Evolutionary conservation across 2,797 vertebrate genomes (phyloP), one percentile per base, ranked within the genome.

Genomic region (Phrynocephalus guinanensis): DNA sequence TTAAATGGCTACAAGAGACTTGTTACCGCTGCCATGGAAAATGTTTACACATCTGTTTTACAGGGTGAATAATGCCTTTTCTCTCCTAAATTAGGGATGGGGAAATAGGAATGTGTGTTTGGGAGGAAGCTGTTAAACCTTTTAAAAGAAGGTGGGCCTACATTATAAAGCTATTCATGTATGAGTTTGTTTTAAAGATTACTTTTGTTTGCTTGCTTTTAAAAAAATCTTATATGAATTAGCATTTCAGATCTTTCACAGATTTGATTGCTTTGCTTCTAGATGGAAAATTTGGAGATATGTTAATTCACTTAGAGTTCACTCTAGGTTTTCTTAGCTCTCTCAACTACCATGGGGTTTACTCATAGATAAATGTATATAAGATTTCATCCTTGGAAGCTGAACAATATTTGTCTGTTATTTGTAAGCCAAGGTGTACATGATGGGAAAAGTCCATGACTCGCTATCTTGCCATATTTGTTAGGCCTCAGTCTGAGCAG

Each of bases 31-130:
- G 50, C 83, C 87, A 80, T 77, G 70, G 75, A 26, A 38, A 26
- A 10, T 0, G 1, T 52, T 79, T 52, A 33, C 33, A 66, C 24
- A 38, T 75, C 81, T 1, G 5, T 80, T 75, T 52, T 38, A n/a
- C 44, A 82, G 83, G 90, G 30, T 22, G 26, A 83, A 90, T 82
- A 0, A 33, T 81, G 79, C 50, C 79, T 52, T 79, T 86, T 52
- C 13, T 85, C 82, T 87, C 56, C 48, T 0, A 2, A 38, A 0
- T n/a, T n/a, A 68, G 68, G 9, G 81, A 22, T 73, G 30, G 9
- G 83, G 6, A 28, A 86, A 70, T 26, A 3, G 44, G 72, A 75
- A 16, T 77, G 56, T 85, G 9, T 56, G 83, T 52, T 50, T 38
- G 11, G 50, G 82, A 38, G 26, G 48, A 0, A 0, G 90, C 8